These are phyloP conservation scores for Meta bourneti DNA, from an alignment of 2,888 invertebrate species.

Conservation along the genomic window DNA sequence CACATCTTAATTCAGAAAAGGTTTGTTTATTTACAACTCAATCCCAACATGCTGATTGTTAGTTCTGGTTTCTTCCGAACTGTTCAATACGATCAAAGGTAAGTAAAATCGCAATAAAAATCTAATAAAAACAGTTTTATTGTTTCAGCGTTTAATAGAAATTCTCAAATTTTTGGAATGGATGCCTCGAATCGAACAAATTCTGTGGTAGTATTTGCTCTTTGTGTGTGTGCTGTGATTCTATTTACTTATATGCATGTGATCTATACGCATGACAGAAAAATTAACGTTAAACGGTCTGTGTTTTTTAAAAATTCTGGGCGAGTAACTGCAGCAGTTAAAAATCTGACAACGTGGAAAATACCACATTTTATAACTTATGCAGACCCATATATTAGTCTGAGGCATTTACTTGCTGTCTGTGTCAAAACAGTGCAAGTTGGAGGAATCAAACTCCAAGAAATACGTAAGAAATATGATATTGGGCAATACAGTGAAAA, in stretches of 20 bases:
- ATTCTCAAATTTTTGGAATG: background rate
- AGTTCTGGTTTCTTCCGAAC: background rate
- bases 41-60: background rate
- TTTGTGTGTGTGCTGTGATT: background rate
- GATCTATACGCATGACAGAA: background rate
- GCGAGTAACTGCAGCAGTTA: background rate
- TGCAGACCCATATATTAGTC: background rate
- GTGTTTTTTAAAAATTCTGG: background rate
- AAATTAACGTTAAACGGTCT: background rate
- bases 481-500: background rate
- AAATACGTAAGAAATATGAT: constrained; percentile 6
- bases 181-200: background rate
- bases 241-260: background rate
- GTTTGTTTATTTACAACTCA: background rate
- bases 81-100: background rate
- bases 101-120: background rate
- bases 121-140: background rate
- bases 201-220: background rate
- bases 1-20: background rate
- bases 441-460: background rate
- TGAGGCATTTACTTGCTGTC: background rate
- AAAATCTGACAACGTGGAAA: background rate
- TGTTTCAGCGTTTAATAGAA: background rate
- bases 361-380: background rate
- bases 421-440: background rate